Conservation (phyloP, 2,113 vertebrate genomes). For the Dunckerocampus dactyliophorus region DNA sequence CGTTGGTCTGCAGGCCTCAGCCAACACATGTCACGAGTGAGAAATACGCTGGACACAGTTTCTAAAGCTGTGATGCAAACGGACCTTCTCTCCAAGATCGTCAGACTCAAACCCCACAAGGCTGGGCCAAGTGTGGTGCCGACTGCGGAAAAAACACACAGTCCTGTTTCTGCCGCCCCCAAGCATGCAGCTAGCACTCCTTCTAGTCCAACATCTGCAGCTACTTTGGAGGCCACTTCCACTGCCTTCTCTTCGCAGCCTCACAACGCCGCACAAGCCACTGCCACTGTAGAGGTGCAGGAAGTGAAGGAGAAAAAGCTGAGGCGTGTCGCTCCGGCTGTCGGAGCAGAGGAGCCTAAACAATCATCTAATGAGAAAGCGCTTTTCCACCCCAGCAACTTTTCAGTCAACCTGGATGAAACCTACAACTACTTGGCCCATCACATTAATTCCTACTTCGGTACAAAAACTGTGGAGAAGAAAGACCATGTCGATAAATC, state of each 20-base stretch:
- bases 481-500: conserved; percentile 40
- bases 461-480: conserved; percentile 66
- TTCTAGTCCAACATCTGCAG: conserved; percentile 17
- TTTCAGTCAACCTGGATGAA: conserved; percentile 84
- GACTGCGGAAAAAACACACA: conserved; percentile 33
- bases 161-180: conserved; percentile 15
- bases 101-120: conserved; percentile 76
- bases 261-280: conserved; percentile 12
- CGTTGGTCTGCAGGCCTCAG: conserved; percentile 77
- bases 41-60: conserved; percentile 83
- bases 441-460: conserved; percentile 91
- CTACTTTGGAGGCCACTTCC: conserved; percentile 16
- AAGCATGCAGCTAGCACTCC: conserved; percentile 8
- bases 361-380: conserved; percentile 24
- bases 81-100: conserved; percentile 83
- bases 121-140: conserved; percentile 60
- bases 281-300: neutral
- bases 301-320: conserved; percentile 55
- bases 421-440: conserved; percentile 84
- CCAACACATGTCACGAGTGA: conserved; percentile 86
- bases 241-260: conserved; percentile 27
- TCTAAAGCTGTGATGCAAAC: conserved; percentile 87
- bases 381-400: conserved; percentile 81
- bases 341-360: conserved; percentile 39
- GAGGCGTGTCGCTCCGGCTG: conserved; percentile 31